Conservation (phyloP, 23 tunicate species). For the Ciona savignyi region DNA sequence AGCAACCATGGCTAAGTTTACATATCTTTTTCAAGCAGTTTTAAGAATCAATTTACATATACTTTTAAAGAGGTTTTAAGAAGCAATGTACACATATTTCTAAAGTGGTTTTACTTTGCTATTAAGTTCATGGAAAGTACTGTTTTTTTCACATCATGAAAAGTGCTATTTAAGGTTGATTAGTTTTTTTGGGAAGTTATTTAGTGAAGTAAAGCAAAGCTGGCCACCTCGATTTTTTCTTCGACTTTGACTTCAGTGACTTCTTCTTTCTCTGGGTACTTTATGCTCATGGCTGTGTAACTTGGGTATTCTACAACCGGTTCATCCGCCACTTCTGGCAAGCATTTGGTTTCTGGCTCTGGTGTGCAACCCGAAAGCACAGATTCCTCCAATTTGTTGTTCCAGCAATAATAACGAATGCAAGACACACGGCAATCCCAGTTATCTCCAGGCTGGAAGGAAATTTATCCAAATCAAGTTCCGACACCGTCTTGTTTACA, state of each 20-base stretch:
- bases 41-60: no score
- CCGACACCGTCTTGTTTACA: background rate
- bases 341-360: constrained; percentile 23
- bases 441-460: constrained; percentile 86
- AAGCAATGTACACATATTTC: no score
- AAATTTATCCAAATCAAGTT: no score
- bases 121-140: background rate
- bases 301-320: constrained; percentile 43
- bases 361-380: constrained; percentile 54
- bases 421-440: constrained; percentile 96
- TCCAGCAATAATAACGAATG: constrained; percentile 86
- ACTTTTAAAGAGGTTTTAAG: no score
- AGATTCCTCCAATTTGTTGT: constrained; percentile 73
- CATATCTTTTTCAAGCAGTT: no score
- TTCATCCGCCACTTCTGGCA: constrained; percentile 20
- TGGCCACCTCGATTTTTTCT: no score
- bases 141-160: background rate
- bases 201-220: no score
- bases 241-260: no score
- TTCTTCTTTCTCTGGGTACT: constrained; percentile 51
- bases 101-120: no score
- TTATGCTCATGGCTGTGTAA: constrained; percentile 66
- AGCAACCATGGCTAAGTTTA: no score
- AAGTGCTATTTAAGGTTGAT: no score
- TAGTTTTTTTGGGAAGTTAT: no score